Percentiles rank a stretch among this genome's conserved stretches.
phyloP scores from a whole-genome alignment of 2,797 vertebrate species.

The Peromyscus nudipes region DNA sequence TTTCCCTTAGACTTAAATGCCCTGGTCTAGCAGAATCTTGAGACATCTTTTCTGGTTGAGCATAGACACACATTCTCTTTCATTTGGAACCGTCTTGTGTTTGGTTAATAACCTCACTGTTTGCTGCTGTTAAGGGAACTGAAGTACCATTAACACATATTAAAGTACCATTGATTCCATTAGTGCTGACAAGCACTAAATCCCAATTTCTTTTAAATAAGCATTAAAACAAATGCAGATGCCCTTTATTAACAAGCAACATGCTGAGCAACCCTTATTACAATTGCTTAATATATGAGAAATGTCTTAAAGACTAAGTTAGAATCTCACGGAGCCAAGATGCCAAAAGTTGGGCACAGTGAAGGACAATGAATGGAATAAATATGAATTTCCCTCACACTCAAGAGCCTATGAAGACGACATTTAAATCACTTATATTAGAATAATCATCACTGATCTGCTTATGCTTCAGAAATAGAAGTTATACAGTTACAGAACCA shows the following conservation, averaged over 20 bases:
- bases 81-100: slow-evolving; percentile 44
- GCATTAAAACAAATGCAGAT: slow-evolving; percentile 84
- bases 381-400: slow-evolving; percentile 28
- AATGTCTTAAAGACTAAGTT: slow-evolving; percentile 69
- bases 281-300: slow-evolving; percentile 74
- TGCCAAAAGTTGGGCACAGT: not conserved
- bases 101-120: slow-evolving; percentile 76
- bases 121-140: slow-evolving; percentile 77
- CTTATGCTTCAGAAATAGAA: not conserved
- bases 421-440: slow-evolving; percentile 50
- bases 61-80: slow-evolving; percentile 25
- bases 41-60: slow-evolving; percentile 14
- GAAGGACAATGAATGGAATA: slow-evolving; percentile 45
- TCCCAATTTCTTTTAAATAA: slow-evolving; percentile 85
- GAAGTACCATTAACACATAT: slow-evolving; percentile 84
- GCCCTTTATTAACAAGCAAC: slow-evolving; percentile 82
- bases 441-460: slow-evolving; percentile 50
- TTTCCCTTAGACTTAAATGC: slow-evolving; percentile 41
- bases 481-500: not conserved
- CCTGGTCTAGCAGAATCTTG: not conserved
- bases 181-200: slow-evolving; percentile 81
- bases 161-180: slow-evolving; percentile 84
- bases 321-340: slow-evolving; percentile 52
- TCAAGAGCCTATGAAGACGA: not conserved
- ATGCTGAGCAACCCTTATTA: slow-evolving; percentile 77